Base-by-base conservation (phyloP, 1,140 invertebrate species). In the Paracyclopina nana region DNA sequence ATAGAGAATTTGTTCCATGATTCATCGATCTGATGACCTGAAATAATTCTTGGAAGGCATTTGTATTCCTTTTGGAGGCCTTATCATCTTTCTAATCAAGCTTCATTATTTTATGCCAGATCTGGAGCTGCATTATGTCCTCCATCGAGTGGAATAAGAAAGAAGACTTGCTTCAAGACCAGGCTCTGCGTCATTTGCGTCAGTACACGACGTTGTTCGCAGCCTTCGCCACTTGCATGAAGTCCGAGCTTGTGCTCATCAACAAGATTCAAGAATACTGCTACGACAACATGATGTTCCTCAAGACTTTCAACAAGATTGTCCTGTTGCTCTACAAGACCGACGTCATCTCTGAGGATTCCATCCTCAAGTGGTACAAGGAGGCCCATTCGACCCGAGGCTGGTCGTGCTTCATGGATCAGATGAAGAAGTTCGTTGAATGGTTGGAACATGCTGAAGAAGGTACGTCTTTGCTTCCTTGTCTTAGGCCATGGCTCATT, bases 281-380 rank as follows among this genome's bases (percentile, higher is more conserved):
- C 68, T 95, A 94, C 65, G 87, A 91, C 61, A 94, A 96, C 69
- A 94, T 94, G 85, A 88, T 83, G 65, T 94, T 96, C 65, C 88
- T 95, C 82, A 90, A 91, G 66, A 83, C 85, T 63, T 96, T 95
- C 75, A 85, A 88, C 61, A 94, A 94, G 69, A 91, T 96, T 60
- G 79, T 94, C 60, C 73, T 94, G 64, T 76, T 94, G 58, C 80
- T 94, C 68, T 96, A 96, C 70, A 91, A 90, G 75, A 83, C 76
- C 58, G 83, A 91, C 66, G 80, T 92, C 25, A 70, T 94, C 48
- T 83, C 82, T 1, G 88, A 92, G 70, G 83, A 84, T 64, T 77
- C 80, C 42, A 88, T 94, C 60, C 68, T 90, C 51, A 85, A 84
- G 66, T 94, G 87, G 87, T 90, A 85, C 70, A 82, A 82, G 61